These are phyloP conservation scores for Mycteria americana DNA, from an alignment of 2,797 vertebrate species.

Conservation along the genomic window DNA sequence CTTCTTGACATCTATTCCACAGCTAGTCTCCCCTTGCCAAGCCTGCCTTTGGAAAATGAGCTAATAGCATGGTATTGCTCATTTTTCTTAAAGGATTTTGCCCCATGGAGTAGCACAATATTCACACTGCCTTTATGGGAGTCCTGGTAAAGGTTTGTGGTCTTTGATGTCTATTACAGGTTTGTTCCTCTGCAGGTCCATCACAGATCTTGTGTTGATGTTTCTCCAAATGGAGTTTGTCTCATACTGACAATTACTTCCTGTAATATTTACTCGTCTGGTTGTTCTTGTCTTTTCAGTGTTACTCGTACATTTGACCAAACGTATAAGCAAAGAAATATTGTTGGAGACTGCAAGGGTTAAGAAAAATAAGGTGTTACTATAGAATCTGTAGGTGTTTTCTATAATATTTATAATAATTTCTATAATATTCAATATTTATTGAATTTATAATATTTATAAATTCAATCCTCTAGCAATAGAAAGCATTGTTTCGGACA, in stretches of 20 bases:
- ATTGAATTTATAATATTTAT: background rate
- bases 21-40: slow-evolving; percentile 29
- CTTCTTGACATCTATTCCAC: slow-evolving; percentile 37
- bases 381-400: background rate
- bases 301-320: background rate
- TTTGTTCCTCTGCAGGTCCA: background rate
- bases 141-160: background rate
- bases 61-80: background rate
- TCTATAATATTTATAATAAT: background rate
- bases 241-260: background rate
- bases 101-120: background rate
- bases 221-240: background rate
- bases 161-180: background rate
- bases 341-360: background rate
- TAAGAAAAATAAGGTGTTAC: background rate
- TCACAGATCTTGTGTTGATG: background rate
- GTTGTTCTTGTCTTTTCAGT: background rate
- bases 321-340: background rate
- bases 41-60: slow-evolving; percentile 11
- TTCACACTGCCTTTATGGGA: background rate
- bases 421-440: no score
- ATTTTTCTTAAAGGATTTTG: background rate
- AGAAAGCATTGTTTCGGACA: background rate
- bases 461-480: background rate
- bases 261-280: background rate